Evolutionary conservation across 2,888 invertebrate genomes (phyloP).

Genomic region (Ochropleura leucogaster): DNA sequence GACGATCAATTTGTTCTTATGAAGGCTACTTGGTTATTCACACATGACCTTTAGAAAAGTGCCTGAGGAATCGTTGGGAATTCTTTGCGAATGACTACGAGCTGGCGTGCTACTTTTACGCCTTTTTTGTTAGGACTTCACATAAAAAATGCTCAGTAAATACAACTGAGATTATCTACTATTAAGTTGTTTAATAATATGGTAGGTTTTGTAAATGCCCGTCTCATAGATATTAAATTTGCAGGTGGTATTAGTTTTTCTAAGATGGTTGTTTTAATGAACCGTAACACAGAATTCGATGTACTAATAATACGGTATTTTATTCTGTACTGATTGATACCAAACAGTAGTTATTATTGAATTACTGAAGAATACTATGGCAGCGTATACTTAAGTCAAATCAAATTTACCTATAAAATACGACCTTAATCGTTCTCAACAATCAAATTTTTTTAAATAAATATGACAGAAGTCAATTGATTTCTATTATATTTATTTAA

Average conservation of each 20-base stretch:
- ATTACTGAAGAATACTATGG: neutral
- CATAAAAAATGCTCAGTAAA: conserved; percentile 44
- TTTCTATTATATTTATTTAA: no score
- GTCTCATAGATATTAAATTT: conserved; percentile 11
- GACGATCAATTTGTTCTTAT: conserved; percentile 70
- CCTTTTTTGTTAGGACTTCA: conserved; percentile 44
- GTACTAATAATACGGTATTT: conserved; percentile 7
- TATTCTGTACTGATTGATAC: neutral
- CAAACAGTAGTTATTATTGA: neutral
- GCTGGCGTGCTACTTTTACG: conserved; percentile 39
- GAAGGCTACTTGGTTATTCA: conserved; percentile 84
- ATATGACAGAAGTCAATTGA: neutral
- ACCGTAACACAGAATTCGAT: conserved; percentile 1
- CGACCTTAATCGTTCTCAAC: neutral
- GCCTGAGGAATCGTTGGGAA: conserved; percentile 74
- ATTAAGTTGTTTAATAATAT: conserved; percentile 44
- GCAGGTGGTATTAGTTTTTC: conserved; percentile 14
- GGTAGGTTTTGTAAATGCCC: conserved; percentile 10
- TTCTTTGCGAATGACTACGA: conserved; percentile 64
- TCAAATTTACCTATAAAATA: neutral
- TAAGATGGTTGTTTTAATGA: conserved; percentile 1
- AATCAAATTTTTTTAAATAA: neutral
- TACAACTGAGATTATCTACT: conserved; percentile 40
- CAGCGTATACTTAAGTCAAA: neutral
- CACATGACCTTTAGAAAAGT: conserved; percentile 86